Evolutionary conservation across 2,888 invertebrate genomes (phyloP).

Genomic region (Ypsolopha scabrella): DNA sequence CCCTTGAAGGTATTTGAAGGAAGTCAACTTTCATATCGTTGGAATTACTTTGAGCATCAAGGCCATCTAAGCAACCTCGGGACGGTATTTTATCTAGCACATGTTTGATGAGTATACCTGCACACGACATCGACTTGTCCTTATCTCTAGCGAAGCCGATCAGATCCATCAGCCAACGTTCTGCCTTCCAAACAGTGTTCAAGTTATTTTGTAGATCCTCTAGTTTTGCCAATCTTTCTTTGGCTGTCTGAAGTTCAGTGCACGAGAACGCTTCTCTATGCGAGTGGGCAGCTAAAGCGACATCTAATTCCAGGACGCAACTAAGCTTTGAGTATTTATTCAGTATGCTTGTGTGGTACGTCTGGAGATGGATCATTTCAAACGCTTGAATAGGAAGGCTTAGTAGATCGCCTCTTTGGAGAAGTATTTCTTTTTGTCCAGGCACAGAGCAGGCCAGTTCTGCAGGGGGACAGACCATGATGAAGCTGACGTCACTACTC

Average conservation of each 20-base stretch:
- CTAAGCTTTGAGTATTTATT: slow-evolving; percentile 93
- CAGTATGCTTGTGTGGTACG: slow-evolving; percentile 92
- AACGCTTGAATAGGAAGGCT: slow-evolving; percentile 94
- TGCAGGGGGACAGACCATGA: slow-evolving; percentile 92
- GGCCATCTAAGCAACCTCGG: slow-evolving; percentile 30
- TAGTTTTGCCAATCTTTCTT: slow-evolving; percentile 84
- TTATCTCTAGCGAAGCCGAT: slow-evolving; percentile 92
- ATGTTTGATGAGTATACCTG: slow-evolving; percentile 59
- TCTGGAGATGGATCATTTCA: slow-evolving; percentile 94
- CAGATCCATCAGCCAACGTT: slow-evolving; percentile 96
- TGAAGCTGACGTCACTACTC: slow-evolving; percentile 89
- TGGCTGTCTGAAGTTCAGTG: slow-evolving; percentile 86
- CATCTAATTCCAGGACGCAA: slow-evolving; percentile 93
- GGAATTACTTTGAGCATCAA: slow-evolving; percentile 52
- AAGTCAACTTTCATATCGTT: slow-evolving; percentile 62
- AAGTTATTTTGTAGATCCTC: slow-evolving; percentile 88
- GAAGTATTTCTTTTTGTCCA: slow-evolving; percentile 85
- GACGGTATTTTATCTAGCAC: slow-evolving; percentile 45
- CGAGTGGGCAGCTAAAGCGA: slow-evolving; percentile 90
- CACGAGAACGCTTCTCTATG: slow-evolving; percentile 96
- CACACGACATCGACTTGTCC: slow-evolving; percentile 50
- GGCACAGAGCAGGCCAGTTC: slow-evolving; percentile 94
- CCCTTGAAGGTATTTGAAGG: slow-evolving; percentile 77
- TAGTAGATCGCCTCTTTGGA: slow-evolving; percentile 87
- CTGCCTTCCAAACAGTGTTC: slow-evolving; percentile 92